Conservation (phyloP, 1,140 invertebrate species). For the Hesperophylax magnus region DNA sequence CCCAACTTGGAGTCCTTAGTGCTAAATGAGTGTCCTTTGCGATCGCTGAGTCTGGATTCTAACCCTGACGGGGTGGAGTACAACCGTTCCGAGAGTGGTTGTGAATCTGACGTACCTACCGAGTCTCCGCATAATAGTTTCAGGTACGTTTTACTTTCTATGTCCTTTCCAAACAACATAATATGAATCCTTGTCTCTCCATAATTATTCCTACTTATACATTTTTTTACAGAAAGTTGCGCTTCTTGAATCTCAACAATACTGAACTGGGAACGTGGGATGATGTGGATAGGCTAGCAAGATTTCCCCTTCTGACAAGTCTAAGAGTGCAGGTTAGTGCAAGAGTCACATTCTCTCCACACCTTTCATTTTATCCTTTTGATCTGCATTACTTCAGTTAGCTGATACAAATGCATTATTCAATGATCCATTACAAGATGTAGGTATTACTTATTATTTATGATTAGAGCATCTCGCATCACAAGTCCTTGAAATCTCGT, state of each 20-base stretch:
- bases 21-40: slow-evolving; percentile 87
- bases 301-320: slow-evolving; percentile 86
- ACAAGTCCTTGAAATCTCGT: slow-evolving; percentile 21
- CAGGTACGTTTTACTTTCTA: slow-evolving; percentile 36
- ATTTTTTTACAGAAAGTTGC: slow-evolving; percentile 75
- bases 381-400: too few species aligned
- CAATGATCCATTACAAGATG: too few species aligned
- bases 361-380: too few species aligned
- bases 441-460: background rate
- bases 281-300: slow-evolving; percentile 86
- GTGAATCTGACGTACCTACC: slow-evolving; percentile 61
- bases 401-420: too few species aligned
- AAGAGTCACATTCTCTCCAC: too few species aligned
- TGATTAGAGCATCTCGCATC: background rate
- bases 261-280: slow-evolving; percentile 88
- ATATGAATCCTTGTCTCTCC: slow-evolving; percentile 1
- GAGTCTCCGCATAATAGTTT: slow-evolving; percentile 65
- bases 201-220: background rate
- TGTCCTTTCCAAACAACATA: background rate
- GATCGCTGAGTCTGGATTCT: slow-evolving; percentile 72
- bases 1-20: slow-evolving; percentile 88
- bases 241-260: slow-evolving; percentile 88
- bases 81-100: slow-evolving; percentile 68
- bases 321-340: slow-evolving; percentile 80
- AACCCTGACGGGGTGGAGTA: slow-evolving; percentile 65